These are phyloP conservation scores for Hystrix brachyura DNA, from an alignment of 2,113 vertebrate genomes.

Conservation along the genomic window DNA sequence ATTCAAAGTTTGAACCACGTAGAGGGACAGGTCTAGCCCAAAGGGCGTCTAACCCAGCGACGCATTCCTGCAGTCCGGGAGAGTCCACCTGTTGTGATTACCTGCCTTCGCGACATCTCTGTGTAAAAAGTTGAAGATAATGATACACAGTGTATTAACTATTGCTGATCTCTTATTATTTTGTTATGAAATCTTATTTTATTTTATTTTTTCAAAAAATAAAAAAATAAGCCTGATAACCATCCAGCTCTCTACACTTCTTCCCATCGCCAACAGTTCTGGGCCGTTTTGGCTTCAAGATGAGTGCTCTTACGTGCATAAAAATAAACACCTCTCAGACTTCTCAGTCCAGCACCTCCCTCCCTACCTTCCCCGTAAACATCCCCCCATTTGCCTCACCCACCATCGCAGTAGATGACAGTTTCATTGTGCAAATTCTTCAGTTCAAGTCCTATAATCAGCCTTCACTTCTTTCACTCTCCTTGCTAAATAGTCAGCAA, in stretches of 20 bases:
- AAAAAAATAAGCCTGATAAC: neutral
- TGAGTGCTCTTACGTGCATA: neutral
- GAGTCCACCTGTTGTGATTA: neutral
- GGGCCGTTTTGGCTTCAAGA: neutral
- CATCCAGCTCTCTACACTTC: neutral
- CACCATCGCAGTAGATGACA: neutral
- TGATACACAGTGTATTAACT: neutral
- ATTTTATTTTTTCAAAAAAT: neutral
- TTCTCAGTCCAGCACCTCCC: neutral
- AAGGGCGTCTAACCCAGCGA: neutral
- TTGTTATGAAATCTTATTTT: neutral
- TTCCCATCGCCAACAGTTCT: neutral
- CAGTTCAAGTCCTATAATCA: neutral
- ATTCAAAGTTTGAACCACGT: neutral
- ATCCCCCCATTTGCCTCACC: neutral
- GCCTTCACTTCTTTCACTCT: neutral
- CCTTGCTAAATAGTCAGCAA: neutral
- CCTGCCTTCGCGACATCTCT: neutral
- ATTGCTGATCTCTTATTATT: neutral
- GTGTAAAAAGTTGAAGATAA: neutral
- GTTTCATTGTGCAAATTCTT: neutral
- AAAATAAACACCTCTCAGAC: neutral
- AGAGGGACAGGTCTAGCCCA: neutral
- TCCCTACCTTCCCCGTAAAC: neutral
- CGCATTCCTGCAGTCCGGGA: neutral